Percentiles rank a stretch among this genome's conserved stretches.
Evolutionary conservation across 2,888 invertebrate genomes (phyloP).

Genomic region (Dendrolimus houi): DNA sequence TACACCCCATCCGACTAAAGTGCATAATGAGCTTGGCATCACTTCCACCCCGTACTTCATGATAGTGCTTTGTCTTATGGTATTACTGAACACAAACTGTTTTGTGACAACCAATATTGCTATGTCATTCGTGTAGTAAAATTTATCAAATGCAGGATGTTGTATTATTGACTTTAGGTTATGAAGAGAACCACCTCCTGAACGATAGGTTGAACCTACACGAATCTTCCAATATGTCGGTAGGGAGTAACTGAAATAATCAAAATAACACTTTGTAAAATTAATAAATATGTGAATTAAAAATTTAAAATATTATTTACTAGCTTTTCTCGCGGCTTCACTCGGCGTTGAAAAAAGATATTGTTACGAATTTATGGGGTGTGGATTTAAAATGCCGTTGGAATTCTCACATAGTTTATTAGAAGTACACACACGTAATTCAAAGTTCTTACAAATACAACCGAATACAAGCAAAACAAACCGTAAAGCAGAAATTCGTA

Average conservation of each 20-base stretch:
- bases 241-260: conserved; percentile 40
- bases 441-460: no score
- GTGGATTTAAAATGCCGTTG: no score
- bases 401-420: no score
- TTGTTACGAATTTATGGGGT: no score
- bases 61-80: conserved; percentile 52
- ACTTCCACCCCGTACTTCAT: conserved; percentile 48
- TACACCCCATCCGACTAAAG: conserved; percentile 60
- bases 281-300: no score
- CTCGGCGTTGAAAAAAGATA: no score
- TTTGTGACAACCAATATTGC: conserved; percentile 43
- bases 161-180: conserved; percentile 46
- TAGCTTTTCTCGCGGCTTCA: no score
- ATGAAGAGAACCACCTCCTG: conserved; percentile 44
- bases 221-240: conserved; percentile 57
- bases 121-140: conserved; percentile 53
- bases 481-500: no score
- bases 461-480: no score
- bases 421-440: no score
- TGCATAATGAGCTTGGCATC: conserved; percentile 37
- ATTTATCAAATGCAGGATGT: conserved; percentile 47
- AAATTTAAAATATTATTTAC: no score
- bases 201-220: conserved; percentile 55
- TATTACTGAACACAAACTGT: conserved; percentile 36
- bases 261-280: no score